Conservation (phyloP, 2,113 vertebrate genomes). For the Peromyscus maniculatus region DNA sequence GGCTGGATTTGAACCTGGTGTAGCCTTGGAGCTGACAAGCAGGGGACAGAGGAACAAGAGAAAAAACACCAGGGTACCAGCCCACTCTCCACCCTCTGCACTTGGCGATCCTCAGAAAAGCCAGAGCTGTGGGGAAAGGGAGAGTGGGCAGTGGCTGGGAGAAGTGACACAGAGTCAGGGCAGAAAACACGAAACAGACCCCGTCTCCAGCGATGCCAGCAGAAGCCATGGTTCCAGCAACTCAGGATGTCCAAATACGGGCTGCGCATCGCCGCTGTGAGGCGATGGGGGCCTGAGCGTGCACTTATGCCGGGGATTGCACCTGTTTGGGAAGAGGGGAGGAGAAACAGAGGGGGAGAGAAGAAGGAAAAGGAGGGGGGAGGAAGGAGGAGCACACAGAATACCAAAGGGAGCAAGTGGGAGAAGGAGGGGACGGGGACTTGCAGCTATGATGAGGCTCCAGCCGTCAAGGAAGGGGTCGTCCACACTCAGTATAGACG, state of each 20-base stretch:
- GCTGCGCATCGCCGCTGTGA: background rate
- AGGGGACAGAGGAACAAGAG: background rate
- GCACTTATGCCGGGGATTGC: accelerated
- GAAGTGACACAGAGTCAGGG: too few species aligned
- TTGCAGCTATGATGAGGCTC: too few species aligned
- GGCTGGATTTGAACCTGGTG: accelerated
- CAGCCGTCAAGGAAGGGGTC: background rate
- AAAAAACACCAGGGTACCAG: accelerated
- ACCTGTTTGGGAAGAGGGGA: background rate
- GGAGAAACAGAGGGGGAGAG: too few species aligned
- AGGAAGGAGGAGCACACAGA: background rate
- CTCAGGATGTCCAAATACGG: accelerated
- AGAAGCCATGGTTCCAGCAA: background rate
- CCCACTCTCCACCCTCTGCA: background rate
- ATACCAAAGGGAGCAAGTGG: background rate
- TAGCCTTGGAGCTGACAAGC: background rate
- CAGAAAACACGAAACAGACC: too few species aligned
- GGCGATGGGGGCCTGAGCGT: background rate
- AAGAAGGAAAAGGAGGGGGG: too few species aligned
- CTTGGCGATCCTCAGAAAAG: background rate
- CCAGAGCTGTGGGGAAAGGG: background rate
- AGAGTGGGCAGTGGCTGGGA: background rate
- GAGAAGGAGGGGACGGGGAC: too few species aligned
- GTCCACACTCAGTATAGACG: accelerated
- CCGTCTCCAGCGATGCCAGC: background rate